Conservation (phyloP, 2,113 vertebrate genomes). For the Menidia beryllina region DNA sequence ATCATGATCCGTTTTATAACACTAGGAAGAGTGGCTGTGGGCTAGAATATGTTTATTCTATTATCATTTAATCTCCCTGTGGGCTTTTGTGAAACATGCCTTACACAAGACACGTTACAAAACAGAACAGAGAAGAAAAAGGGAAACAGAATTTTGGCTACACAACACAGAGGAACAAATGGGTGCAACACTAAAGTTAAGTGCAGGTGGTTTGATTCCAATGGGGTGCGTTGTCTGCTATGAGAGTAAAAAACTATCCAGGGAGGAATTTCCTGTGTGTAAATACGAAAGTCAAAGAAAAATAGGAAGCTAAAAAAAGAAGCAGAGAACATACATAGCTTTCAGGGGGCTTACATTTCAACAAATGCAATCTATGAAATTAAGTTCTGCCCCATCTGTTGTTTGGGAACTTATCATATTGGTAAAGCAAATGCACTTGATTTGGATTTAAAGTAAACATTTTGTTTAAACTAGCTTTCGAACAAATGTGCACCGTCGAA, state of each 20-base stretch:
- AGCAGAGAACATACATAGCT: not conserved
- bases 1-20: not conserved
- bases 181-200: not conserved
- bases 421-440: no score
- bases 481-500: no score
- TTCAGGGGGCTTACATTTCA: not conserved
- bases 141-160: not conserved
- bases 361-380: not conserved
- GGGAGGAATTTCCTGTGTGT: not conserved
- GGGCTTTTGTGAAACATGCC: no score
- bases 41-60: not conserved
- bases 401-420: no score
- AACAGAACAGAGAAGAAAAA: not conserved
- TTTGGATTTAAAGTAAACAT: not conserved
- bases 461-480: not conserved
- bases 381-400: no score
- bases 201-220: not conserved
- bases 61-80: not conserved
- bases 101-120: no score
- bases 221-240: not conserved
- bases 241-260: not conserved
- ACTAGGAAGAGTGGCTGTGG: not conserved
- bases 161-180: not conserved
- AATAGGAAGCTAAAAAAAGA: not conserved
- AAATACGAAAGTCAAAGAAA: not conserved